A percentile compares a stretch with the other conserved stretches of the same genome.
Evolutionary conservation across 2,888 invertebrate genomes (phyloP).

Genomic region (Athetis lepigone): DNA sequence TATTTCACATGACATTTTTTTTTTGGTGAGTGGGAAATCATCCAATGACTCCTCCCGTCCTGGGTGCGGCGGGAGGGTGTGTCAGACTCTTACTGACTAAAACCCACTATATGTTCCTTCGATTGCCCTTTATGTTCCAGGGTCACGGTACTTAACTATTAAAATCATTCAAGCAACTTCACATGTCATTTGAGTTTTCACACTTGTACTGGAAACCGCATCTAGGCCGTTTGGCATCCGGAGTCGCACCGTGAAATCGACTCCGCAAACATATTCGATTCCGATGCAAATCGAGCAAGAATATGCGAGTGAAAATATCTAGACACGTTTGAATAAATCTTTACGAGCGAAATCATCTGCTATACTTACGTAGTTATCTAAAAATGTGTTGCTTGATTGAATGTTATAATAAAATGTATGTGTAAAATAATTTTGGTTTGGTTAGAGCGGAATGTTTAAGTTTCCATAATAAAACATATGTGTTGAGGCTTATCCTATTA

Average conservation of each 20-base stretch:
- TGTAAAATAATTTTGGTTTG: neutral
- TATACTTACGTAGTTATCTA: conserved; percentile 39
- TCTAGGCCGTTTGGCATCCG: conserved; percentile 76
- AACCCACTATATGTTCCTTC: no score
- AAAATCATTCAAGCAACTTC: no score
- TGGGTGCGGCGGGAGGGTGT: no score
- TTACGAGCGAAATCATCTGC: conserved; percentile 57
- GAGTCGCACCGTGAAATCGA: conserved; percentile 79
- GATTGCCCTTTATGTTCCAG: no score
- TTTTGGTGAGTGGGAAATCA: no score
- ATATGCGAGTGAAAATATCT: conserved; percentile 74
- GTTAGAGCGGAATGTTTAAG: no score
- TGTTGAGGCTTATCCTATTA: no score
- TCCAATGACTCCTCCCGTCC: no score
- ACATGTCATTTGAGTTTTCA: conserved; percentile 51
- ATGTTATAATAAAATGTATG: conserved; percentile 8
- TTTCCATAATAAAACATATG: no score
- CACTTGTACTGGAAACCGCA: conserved; percentile 72
- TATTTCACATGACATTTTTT: no score
- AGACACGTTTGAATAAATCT: conserved; percentile 70
- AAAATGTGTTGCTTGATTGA: conserved; percentile 50
- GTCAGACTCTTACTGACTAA: no score
- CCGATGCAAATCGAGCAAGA: conserved; percentile 77
- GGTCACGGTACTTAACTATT: no score
- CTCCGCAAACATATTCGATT: conserved; percentile 76